Conservation (phyloP, 1,140 invertebrate genomes). For the Bradysia coprophila region DNA sequence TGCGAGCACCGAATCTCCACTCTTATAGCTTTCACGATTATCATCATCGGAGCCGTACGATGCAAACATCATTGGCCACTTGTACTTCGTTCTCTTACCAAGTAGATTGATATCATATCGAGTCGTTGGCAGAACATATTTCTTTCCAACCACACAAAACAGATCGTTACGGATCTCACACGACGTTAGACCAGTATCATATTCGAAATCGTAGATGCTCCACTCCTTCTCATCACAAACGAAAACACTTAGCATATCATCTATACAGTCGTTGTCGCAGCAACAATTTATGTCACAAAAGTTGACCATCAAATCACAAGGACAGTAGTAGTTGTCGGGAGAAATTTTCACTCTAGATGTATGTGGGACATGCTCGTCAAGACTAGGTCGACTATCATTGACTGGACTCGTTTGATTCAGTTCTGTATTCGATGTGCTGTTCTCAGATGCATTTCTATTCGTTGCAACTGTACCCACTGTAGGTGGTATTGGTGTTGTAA, state of each 20-base stretch:
- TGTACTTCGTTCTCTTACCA: constrained; percentile 3
- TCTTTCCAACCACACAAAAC: constrained; percentile 17
- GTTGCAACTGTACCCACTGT: too few species aligned
- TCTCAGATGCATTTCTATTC: too few species aligned
- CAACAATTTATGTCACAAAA: constrained; percentile 20
- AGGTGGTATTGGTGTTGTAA: too few species aligned
- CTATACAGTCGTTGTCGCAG: constrained; percentile 16
- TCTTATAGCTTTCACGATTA: not conserved
- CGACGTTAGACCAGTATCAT: constrained; percentile 14
- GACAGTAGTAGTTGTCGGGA: not conserved
- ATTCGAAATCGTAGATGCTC: constrained; percentile 15
- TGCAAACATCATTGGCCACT: not conserved
- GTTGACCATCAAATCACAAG: constrained; percentile 1
- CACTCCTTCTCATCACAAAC: constrained; percentile 7
- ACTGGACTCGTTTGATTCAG: too few species aligned
- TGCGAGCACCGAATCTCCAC: not conserved
- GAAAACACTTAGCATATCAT: constrained; percentile 9
- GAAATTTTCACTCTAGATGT: too few species aligned
- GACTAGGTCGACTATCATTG: not conserved
- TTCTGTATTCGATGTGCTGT: too few species aligned
- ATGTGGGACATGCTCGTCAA: too few species aligned
- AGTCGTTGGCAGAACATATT: constrained; percentile 7
- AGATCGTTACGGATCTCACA: constrained; percentile 17
- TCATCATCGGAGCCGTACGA: not conserved
- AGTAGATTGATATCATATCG: too few species aligned